Evolutionary conservation across 2,113 vertebrate species (phyloP), one percentile per base, ranked within the genome.

Genomic region (Pipra filicauda): DNA sequence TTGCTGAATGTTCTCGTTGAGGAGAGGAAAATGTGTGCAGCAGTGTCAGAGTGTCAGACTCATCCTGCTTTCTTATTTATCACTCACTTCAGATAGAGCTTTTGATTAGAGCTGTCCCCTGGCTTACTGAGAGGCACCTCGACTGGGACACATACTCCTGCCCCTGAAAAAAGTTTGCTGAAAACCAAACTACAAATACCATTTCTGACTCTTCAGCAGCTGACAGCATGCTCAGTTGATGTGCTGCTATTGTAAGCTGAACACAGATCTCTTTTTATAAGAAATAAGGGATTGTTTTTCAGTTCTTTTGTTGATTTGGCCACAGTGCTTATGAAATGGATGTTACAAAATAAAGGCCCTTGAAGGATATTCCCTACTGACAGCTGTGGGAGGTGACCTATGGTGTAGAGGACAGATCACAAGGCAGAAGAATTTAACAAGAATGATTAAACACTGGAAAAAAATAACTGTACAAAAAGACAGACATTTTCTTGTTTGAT

Each of bases 341-440:
- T 70, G 26, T 85, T 94, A 91, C 85, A 94, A 96, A 94, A 94
- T 73, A 78, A 91, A 89, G 59, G 81, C 18, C 49, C 74, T 94
- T 86, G 43, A 80, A 93, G 52, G 43, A 86, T 76, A 64, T 55
- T 92, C 59, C 75, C 51, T n/a, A 5, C 62, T 69, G 52, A 88
- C 88, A 85, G 89, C 89, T 91, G 81, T 58, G 81, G 91, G 82
- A 96, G 57, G 71, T 55, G 81, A 91, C 85, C 93, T 66, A 4
- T 66, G 67, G 49, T 51, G 41, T 15, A 85, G 67, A 39, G 71
- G 75, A 89, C 41, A 85, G 74, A 89, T 96, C 95, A 97, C 78
- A 95, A 83, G 89, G 72, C 81, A 94, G 33, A 88, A 91, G 76
- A 95, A 95, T 83, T 82, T 79, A 88, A 91, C 49, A 49, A 24